Conservation (phyloP, 2,888 invertebrate species). For the Trisateles emortualis region DNA sequence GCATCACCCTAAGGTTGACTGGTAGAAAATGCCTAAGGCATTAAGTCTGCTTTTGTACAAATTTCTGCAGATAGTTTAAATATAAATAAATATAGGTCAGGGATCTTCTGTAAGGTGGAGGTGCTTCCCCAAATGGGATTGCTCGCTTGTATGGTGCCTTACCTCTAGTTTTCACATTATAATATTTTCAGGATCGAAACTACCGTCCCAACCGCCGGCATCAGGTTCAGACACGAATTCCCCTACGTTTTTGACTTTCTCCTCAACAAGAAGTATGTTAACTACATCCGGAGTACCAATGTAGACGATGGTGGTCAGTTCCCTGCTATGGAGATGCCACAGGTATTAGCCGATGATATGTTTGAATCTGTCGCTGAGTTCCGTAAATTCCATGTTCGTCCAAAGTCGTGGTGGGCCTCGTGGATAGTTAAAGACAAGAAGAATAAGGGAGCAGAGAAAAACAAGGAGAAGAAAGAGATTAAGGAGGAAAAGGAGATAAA, state of each 20-base stretch:
- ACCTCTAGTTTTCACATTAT: not conserved
- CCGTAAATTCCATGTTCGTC: slow-evolving; percentile 54
- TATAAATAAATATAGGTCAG: no score
- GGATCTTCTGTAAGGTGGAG: no score
- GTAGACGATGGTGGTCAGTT: slow-evolving; percentile 94
- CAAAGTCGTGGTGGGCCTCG: not conserved
- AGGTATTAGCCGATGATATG: slow-evolving; percentile 90
- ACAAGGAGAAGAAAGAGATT: not conserved
- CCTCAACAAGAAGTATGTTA: slow-evolving; percentile 87
- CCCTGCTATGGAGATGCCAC: slow-evolving; percentile 93
- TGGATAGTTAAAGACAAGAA: no score
- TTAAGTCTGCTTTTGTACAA: no score
- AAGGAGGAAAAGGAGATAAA: no score
- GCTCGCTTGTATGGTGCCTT: not conserved
- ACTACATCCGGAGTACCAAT: slow-evolving; percentile 90
- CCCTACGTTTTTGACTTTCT: slow-evolving; percentile 86
- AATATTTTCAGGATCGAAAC: slow-evolving; percentile 86
- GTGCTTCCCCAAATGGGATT: no score
- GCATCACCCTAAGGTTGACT: no score
- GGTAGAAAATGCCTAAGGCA: no score
- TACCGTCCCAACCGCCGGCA: slow-evolving; percentile 91
- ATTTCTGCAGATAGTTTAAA: no score
- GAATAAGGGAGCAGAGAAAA: no score
- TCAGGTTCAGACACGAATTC: slow-evolving; percentile 91
- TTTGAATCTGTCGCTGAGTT: slow-evolving; percentile 86